Evolutionary conservation across 2,888 invertebrate genomes (phyloP).

Genomic region (Cheilosia urbana): DNA sequence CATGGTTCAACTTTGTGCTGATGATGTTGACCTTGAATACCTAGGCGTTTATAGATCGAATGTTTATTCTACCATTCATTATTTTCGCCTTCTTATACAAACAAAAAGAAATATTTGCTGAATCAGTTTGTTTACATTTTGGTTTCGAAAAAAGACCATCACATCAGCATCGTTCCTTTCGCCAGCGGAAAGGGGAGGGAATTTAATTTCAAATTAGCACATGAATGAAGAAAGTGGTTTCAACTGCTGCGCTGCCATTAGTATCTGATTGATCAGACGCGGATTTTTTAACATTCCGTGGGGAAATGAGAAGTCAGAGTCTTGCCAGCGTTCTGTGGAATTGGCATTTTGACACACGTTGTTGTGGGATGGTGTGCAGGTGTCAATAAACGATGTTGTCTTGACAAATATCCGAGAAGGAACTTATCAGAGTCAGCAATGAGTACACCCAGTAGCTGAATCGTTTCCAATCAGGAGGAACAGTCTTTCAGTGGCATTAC

Average conservation of each 20-base stretch:
- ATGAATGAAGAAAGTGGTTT: background rate
- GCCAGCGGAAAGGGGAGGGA: background rate
- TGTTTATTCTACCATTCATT: background rate
- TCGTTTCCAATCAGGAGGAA: too few species aligned
- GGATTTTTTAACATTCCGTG: constrained; percentile 18
- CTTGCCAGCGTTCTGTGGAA: background rate
- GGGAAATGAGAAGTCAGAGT: constrained; percentile 2
- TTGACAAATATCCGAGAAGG: too few species aligned
- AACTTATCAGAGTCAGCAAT: too few species aligned
- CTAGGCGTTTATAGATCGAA: constrained; percentile 1
- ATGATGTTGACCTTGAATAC: constrained; percentile 26
- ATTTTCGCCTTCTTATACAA: background rate
- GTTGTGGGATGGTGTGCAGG: background rate
- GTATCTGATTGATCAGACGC: constrained; percentile 12
- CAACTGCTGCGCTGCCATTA: background rate
- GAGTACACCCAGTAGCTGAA: too few species aligned
- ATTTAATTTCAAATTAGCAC: constrained; percentile 15
- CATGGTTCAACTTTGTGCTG: background rate
- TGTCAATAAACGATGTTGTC: too few species aligned
- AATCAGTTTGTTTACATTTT: constrained; percentile 40
- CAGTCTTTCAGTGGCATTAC: too few species aligned
- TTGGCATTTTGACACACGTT: constrained; percentile 18
- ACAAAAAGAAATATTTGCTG: background rate
- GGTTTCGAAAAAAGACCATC: too few species aligned
- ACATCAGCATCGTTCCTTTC: background rate